Evolutionary conservation across 2,888 invertebrate species (phyloP).

Genomic region (Trimorus sp.): DNA sequence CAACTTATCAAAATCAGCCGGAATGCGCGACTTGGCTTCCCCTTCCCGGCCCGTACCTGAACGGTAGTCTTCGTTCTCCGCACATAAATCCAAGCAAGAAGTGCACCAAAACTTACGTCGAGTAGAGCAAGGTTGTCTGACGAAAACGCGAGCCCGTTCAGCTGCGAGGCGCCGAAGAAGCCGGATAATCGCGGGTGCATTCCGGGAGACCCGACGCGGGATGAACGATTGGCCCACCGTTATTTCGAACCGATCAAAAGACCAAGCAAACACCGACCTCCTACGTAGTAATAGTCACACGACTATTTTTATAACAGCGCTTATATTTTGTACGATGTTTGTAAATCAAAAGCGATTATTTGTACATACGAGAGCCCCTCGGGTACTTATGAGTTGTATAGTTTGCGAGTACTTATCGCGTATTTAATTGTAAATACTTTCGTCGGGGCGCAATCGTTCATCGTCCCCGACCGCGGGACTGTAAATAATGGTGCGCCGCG

Average conservation of each 20-base stretch:
- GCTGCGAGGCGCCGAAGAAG: conserved; percentile 26
- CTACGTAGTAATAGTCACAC: conserved; percentile 5
- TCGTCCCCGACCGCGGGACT: conserved; percentile 34
- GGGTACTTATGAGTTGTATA: conserved; percentile 61
- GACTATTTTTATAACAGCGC: conserved; percentile 47
- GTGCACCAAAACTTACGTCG: conserved; percentile 53
- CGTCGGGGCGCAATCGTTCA: conserved; percentile 57
- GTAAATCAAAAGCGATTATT: conserved; percentile 56
- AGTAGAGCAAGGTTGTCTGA: conserved; percentile 33
- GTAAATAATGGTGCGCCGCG: conserved; percentile 44
- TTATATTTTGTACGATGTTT: conserved; percentile 56
- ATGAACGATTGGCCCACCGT: conserved; percentile 51
- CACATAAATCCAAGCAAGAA: conserved; percentile 36
- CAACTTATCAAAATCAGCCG: conserved; percentile 7
- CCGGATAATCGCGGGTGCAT: conserved; percentile 1
- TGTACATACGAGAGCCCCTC: conserved; percentile 51
- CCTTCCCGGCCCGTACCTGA: conserved; percentile 31
- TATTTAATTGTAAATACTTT: conserved; percentile 60
- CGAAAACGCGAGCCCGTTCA: conserved; percentile 30
- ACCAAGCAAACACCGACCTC: background rate
- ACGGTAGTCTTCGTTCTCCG: conserved; percentile 36
- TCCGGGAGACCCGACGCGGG: conserved; percentile 13
- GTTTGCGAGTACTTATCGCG: conserved; percentile 48
- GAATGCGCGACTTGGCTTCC: conserved; percentile 21
- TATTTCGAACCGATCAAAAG: background rate